Percentiles rank a stretch among this genome's conserved stretches.
Evolutionary conservation across 35 echinoderm and acorn worm species (phyloP).

Genomic region (Stichopus chloronotus): DNA sequence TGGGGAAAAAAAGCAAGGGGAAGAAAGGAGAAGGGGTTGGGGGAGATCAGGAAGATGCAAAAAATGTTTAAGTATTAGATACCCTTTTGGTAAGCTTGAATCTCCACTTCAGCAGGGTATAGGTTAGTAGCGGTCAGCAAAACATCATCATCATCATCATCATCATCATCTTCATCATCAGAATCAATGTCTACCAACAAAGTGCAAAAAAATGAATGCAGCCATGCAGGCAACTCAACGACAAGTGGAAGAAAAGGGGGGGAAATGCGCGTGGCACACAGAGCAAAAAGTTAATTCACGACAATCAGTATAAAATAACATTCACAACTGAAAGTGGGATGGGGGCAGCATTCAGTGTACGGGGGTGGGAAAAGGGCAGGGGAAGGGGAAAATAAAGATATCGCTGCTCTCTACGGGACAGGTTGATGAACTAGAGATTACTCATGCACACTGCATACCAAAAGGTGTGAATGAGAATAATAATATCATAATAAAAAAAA

Average conservation of each 20-base stretch:
- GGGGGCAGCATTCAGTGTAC: constrained; percentile 15
- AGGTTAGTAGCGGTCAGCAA: constrained; percentile 49
- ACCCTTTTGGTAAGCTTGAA: constrained; percentile 52
- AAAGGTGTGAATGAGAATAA: constrained; percentile 6
- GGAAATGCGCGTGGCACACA: constrained; percentile 15
- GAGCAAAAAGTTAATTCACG: constrained; percentile 58
- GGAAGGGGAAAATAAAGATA: not conserved
- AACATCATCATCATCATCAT: constrained; percentile 61
- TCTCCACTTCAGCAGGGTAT: constrained; percentile 40
- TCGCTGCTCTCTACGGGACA: not conserved
- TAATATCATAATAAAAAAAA: no score
- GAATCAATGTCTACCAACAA: constrained; percentile 53
- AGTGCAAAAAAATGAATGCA: constrained; percentile 63
- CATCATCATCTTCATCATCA: constrained; percentile 52
- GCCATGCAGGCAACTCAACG: constrained; percentile 54
- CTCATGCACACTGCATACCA: constrained; percentile 18
- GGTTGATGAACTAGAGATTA: not conserved
- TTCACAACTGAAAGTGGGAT: constrained; percentile 34
- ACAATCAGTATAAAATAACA: constrained; percentile 34
- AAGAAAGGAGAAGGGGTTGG: not conserved
- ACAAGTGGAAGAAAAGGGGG: constrained; percentile 32
- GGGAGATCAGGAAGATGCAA: not conserved
- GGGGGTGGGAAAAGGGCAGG: no score
- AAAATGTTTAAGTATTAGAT: constrained; percentile 51
- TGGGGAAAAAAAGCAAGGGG: not conserved